Conservation (phyloP, 1,140 invertebrate genomes). For the Panulirus ornatus region DNA sequence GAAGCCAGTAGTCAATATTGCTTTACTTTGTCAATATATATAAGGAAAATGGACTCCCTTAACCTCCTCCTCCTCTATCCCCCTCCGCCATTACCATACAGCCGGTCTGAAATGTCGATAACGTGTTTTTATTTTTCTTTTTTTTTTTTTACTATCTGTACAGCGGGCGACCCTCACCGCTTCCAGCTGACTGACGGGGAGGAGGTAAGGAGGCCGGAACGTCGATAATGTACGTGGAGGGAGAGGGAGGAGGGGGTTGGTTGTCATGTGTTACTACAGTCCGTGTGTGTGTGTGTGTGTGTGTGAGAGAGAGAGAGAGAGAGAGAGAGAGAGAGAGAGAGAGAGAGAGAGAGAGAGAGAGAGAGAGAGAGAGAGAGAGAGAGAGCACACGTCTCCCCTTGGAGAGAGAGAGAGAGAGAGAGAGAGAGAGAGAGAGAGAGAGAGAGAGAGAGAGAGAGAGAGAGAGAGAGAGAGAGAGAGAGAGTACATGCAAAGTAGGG, state of each 20-base stretch:
- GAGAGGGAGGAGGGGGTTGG: no score
- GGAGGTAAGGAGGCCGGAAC: no score
- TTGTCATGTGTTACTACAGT: no score
- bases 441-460: no score
- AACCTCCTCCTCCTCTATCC: not conserved
- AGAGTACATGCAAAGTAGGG: no score
- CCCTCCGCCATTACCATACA: conserved; percentile 9
- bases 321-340: conserved; percentile 35
- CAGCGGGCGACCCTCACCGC: not conserved
- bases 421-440: no score
- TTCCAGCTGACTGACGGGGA: not conserved
- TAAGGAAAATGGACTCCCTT: not conserved
- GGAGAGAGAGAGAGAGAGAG: conserved; percentile 38
- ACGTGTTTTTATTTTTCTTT: not conserved
- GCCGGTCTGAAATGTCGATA: conserved; percentile 12
- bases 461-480: no score
- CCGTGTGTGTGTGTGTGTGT: not conserved
- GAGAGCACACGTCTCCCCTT: no score
- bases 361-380: conserved; percentile 13
- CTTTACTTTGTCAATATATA: conserved; percentile 13
- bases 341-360: conserved; percentile 25
- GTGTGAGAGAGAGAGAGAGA: conserved; percentile 32
- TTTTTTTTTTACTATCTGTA: no score
- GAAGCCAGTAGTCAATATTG: not conserved
- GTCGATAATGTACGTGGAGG: no score